Base-by-base conservation (phyloP, 2,888 invertebrate species). In the Cyrtodaria siliqua region DNA sequence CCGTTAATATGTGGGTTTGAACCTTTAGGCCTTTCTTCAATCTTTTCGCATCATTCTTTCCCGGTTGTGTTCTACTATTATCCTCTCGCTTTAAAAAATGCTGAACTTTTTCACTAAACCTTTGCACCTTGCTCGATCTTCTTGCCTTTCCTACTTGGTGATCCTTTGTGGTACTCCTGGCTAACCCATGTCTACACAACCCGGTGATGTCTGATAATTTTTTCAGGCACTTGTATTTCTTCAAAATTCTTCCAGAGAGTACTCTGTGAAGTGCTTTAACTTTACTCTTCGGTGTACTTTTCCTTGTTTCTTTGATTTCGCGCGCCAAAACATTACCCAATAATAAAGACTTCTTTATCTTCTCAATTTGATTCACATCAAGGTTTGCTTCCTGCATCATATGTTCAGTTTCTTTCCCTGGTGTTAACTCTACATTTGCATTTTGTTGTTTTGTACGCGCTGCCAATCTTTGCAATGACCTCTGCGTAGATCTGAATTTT, bases 21-120 rank as follows among this genome's bases (percentile, higher is more conserved):
- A 42, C n/a, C 44, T 62, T 76, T 18, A 61, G 18, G 2, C 61
- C 62, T n/a, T 61, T 61, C 18, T 57, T 42, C 23, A 63, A 2
- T 26, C 33, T 62, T 56, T 72, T 77, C 0, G 49, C 59, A 60
- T 72, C 72, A 20, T 26, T 50, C 44, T 77, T 77, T 8, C 77
- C 77, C 9, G 77, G 77, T 29, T 57, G 63, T 2, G 24, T 20
- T 6, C 63, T 49, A 47, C 67, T 77, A 33, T 77, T 72, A 29
- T 77, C 77, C 40, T 72, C 67, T 0, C 77, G 50, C 24, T 68
- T 77, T 42, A 72, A 8, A 40, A 77, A 72, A 4, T 52, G 23
- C 14, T 49, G 29, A 3, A 70, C 57, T 9, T 23, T 40, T 8
- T 64, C n/a, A 52, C 52, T 24, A 33, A 52, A 23, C 26, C 38